Percentiles rank a stretch among this genome's conserved stretches.
Evolutionary conservation across 2,797 vertebrate genomes (phyloP).

Genomic region (Coendou prehensilis): DNA sequence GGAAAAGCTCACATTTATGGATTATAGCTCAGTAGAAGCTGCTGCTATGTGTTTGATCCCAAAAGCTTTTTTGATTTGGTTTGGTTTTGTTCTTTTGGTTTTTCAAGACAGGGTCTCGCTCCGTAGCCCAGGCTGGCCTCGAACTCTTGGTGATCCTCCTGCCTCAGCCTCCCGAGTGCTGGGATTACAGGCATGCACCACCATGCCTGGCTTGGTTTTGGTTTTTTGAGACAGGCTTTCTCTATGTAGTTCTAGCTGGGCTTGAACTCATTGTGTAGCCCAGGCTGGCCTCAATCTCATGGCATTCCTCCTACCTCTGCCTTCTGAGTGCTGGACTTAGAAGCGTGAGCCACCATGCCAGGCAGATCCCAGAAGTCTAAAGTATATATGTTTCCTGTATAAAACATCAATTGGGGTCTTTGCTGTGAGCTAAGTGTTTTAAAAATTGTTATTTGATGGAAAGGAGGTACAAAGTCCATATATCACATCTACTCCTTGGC

Average conservation of each 20-base stretch:
- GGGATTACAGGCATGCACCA: not conserved
- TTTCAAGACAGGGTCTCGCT: not conserved
- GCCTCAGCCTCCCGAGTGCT: not conserved
- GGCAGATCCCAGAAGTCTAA: not conserved
- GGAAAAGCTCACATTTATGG: not conserved
- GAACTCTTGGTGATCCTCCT: not conserved
- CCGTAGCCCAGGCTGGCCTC: not conserved
- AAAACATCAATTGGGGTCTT: not conserved
- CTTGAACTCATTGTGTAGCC: not conserved
- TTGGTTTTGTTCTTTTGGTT: not conserved
- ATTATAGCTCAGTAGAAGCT: not conserved
- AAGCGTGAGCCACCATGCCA: not conserved
- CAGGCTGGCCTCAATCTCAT: not conserved
- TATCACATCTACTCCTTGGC: not conserved
- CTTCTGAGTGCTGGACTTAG: not conserved
- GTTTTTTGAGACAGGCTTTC: not conserved
- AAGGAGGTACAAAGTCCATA: not conserved
- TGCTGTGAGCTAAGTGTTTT: not conserved
- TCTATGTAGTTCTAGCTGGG: not conserved
- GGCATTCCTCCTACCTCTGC: not conserved
- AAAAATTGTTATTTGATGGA: not conserved
- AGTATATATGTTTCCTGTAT: not conserved
- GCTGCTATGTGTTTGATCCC: not conserved
- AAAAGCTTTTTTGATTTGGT: not conserved
- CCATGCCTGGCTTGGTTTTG: not conserved